A percentile compares a stretch with the other conserved stretches of the same genome.
phyloP scores from a whole-genome alignment of 2,797 vertebrate species.

The Ceyx erithaca region DNA sequence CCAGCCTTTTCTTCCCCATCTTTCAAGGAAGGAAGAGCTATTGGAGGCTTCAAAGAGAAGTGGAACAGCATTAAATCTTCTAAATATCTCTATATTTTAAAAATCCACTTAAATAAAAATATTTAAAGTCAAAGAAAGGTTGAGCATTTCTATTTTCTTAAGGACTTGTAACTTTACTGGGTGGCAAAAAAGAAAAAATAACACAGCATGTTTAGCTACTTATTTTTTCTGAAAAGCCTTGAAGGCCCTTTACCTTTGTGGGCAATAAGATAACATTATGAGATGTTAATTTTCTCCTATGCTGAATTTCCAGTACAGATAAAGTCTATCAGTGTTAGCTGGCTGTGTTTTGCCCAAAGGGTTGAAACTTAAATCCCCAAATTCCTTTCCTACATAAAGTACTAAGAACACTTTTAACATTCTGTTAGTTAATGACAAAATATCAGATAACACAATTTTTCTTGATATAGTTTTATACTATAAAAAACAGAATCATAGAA shows the following conservation, averaged over 20 bases:
- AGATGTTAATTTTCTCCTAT: not conserved
- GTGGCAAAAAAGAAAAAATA: not conserved
- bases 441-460: not conserved
- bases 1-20: not conserved
- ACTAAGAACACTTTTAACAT: not conserved
- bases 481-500: not conserved
- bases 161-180: not conserved
- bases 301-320: not conserved
- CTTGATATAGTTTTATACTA: not conserved
- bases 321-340: not conserved
- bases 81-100: not conserved
- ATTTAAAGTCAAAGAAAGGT: not conserved
- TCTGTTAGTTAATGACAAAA: not conserved
- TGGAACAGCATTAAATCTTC: not conserved
- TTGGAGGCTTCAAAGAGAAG: not conserved
- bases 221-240: not conserved
- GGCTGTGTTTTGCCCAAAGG: not conserved
- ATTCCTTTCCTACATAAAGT: not conserved
- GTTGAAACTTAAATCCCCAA: not conserved
- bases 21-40: not conserved
- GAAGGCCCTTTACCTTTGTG: not conserved
- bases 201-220: not conserved
- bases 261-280: not conserved
- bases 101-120: not conserved
- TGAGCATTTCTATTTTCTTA: not conserved